Conservation (phyloP, 2,888 invertebrate species). For the Hipparchia semele region DNA sequence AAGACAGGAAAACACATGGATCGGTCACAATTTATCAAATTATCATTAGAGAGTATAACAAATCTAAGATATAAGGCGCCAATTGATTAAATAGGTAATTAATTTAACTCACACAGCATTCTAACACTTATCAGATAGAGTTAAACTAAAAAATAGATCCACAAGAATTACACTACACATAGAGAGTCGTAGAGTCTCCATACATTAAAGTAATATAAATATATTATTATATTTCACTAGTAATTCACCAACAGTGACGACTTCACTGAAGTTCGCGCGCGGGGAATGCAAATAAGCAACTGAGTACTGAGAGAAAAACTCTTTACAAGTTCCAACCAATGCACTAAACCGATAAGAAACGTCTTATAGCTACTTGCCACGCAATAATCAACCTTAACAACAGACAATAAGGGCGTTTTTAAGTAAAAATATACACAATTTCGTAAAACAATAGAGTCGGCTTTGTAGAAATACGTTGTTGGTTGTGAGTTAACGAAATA, state of each 20-base stretch:
- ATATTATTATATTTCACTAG: too few species aligned
- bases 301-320: neutral
- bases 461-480: neutral
- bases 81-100: too few species aligned
- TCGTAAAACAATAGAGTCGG: neutral
- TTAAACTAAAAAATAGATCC: neutral
- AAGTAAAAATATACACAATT: too few species aligned
- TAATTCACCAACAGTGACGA: neutral
- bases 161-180: too few species aligned
- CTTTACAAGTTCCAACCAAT: neutral
- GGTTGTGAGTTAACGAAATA: neutral
- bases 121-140: neutral
- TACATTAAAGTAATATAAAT: too few species aligned
- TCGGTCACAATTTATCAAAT: too few species aligned
- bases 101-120: too few species aligned
- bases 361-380: neutral
- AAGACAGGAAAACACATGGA: neutral
- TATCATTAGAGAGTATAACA: too few species aligned
- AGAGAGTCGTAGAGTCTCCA: too few species aligned
- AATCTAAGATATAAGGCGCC: too few species aligned
- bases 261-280: neutral
- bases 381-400: neutral
- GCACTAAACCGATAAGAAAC: too few species aligned
- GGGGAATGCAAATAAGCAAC: neutral
- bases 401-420: neutral